phyloP scores from a whole-genome alignment of 2,113 vertebrate species.

The Macrotus californicus region DNA sequence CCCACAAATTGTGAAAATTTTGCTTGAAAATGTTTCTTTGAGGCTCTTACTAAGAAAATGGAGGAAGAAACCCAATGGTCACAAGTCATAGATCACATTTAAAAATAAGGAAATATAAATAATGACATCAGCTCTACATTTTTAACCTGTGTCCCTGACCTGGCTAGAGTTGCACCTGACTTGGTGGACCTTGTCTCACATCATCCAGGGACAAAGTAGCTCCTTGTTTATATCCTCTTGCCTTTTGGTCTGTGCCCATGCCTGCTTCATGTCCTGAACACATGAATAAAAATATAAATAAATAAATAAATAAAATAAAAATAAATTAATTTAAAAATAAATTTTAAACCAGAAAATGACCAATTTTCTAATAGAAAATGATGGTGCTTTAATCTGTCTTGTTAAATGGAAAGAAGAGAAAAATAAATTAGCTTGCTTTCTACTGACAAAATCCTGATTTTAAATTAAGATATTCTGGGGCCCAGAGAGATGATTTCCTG shows the following conservation, averaged over 20 bases:
- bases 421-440: background rate
- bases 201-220: no score
- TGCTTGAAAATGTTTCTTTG: conserved; percentile 20
- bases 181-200: no score
- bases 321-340: background rate
- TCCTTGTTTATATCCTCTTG: no score
- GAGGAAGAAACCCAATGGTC: background rate
- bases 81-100: background rate
- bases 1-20: background rate
- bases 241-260: no score
- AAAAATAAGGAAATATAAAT: conserved; percentile 3
- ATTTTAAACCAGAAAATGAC: background rate
- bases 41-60: conserved; percentile 5
- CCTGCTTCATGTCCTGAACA: no score
- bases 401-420: background rate
- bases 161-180: no score
- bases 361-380: background rate
- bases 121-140: background rate
- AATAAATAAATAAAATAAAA: no score
- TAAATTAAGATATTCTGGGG: background rate
- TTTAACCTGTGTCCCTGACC: background rate
- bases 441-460: conserved; percentile 10
- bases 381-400: background rate
- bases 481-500: background rate
- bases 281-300: no score